Conservation (phyloP, 2,888 invertebrate genomes). For the Limnephilus marmoratus region DNA sequence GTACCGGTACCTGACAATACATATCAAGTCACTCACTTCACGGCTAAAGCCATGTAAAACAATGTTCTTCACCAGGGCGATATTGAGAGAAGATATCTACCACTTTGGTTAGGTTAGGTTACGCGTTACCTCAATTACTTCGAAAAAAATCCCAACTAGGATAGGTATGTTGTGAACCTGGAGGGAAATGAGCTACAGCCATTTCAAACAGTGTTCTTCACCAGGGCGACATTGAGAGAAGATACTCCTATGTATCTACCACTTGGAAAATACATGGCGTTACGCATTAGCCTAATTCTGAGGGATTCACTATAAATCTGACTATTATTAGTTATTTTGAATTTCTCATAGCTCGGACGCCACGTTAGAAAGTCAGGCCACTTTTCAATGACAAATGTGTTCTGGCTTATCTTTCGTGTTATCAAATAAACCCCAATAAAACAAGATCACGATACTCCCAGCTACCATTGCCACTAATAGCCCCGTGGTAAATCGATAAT, state of each 20-base stretch:
- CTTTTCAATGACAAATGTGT: constrained; percentile 50
- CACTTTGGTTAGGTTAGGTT: too few species aligned
- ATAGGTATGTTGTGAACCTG: too few species aligned
- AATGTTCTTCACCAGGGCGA: too few species aligned
- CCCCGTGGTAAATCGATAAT: constrained; percentile 55
- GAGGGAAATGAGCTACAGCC: too few species aligned
- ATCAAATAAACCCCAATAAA: constrained; percentile 45
- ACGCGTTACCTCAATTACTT: too few species aligned
- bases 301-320: not conserved
- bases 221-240: not conserved
- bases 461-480: constrained; percentile 42
- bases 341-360: not conserved
- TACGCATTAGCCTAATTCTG: not conserved
- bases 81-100: too few species aligned
- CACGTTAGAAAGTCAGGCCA: constrained; percentile 24
- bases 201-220: not conserved
- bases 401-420: constrained; percentile 47
- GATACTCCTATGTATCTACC: not conserved
- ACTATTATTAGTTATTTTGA: not conserved
- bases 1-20: too few species aligned
- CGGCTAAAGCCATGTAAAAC: too few species aligned
- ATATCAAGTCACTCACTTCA: too few species aligned
- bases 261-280: not conserved
- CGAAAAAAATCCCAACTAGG: too few species aligned
- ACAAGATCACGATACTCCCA: constrained; percentile 25